Base-by-base conservation (phyloP, 1,140 invertebrate genomes). In the Pinna nobilis region DNA sequence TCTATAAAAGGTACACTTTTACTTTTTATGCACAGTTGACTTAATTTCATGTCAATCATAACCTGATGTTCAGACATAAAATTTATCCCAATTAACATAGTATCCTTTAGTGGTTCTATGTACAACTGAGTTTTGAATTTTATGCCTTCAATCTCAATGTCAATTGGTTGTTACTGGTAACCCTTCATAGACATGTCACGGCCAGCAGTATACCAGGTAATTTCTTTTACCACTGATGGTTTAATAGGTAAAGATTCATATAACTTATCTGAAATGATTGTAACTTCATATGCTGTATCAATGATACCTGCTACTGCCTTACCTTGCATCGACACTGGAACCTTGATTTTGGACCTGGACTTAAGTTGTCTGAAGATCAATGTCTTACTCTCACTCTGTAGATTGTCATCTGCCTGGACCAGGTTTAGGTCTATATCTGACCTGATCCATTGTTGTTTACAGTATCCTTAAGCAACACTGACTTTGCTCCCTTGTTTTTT, bases 231-330 rank as follows among this genome's bases (percentile, higher is more conserved):
- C 2, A 51, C 30, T 2, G 15, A 3, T 18, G 64, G 71, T 41
- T 47, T 57, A 1, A 49, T 25, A 2, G 49, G 32, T 9, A 59
- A 33, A 7, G 20, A 23, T 11, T 67, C 41, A 23, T 41, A 67
- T 1, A 74, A 11, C 15, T 53, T n/a, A 20, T 74, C 64, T 15
- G 71, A 74, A 20, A 71, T 41, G 28, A 67, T 50, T 25, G 64
- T 67, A 1, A 74, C 44, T 20, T 74, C 53, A n/a, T 63, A 39
- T 13, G 63, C 63, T 20, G 70, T 72, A 15, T 72, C 70, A 1
- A 72, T 25, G 1, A 72, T 37, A 4, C 37, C 70, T 33, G 3
- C 3, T 9, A 35, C 33, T 39, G n/a, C 28, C 4, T 66, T 2
- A 32, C 32, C 47, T 33, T 67, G 15, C n/a, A 53, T 6, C 11